Evolutionary conservation across 2,113 vertebrate genomes (phyloP).

Genomic region (Heptranchias perlo): DNA sequence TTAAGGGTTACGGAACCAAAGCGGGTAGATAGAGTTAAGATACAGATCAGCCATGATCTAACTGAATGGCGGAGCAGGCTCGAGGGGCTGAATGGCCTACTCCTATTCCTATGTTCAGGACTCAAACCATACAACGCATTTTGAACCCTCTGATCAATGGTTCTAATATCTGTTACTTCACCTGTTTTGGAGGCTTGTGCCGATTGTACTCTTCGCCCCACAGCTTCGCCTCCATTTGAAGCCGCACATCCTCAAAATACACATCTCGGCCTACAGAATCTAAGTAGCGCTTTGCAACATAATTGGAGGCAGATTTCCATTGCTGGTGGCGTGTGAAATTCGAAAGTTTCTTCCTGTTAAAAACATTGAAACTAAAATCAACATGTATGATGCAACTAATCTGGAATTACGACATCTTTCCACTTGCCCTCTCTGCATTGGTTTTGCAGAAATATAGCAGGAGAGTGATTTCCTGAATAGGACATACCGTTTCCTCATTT

Average conservation of each 20-base stretch:
- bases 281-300: constrained; percentile 87
- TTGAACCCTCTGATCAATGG: neutral
- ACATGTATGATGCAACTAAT: neutral
- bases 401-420: neutral
- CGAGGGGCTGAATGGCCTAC: neutral
- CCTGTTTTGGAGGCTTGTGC: constrained; percentile 94
- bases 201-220: constrained; percentile 97
- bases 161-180: constrained; percentile 44
- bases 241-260: constrained; percentile 90
- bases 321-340: constrained; percentile 89
- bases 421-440: neutral
- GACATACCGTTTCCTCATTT: neutral
- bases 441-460: neutral
- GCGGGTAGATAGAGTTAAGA: neutral
- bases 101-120: neutral
- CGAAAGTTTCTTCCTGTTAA: constrained; percentile 87
- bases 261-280: constrained; percentile 74
- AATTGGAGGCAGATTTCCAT: constrained; percentile 91
- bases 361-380: constrained; percentile 34
- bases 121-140: neutral
- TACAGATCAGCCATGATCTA: neutral
- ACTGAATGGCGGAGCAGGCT: too few species aligned
- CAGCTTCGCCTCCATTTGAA: constrained; percentile 97
- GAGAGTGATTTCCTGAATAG: neutral
- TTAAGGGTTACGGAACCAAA: neutral